Percentiles rank a stretch among this genome's conserved stretches.
phyloP scores from a whole-genome alignment of 2,797 vertebrate species.

The Aselliscus stoliczkanus region DNA sequence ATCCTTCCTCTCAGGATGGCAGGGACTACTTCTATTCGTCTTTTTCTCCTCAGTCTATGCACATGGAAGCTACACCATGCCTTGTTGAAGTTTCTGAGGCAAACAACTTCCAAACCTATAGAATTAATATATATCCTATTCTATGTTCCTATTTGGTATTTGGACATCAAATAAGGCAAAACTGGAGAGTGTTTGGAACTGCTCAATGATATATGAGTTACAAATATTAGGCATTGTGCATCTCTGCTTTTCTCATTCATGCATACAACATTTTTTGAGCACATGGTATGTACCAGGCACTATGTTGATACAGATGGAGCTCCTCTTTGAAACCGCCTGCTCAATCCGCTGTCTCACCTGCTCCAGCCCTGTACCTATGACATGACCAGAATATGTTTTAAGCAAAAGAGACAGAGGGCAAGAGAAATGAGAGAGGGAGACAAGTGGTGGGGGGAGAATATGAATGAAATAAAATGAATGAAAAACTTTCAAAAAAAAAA shows the following conservation, averaged over 20 bases:
- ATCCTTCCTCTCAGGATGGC: background rate
- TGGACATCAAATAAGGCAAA: background rate
- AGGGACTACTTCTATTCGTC: background rate
- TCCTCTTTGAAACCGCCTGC: background rate
- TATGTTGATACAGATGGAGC: background rate
- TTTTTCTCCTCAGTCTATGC: background rate
- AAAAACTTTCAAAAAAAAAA: background rate
- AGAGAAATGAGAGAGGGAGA: background rate
- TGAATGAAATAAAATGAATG: background rate
- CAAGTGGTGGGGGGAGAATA: background rate
- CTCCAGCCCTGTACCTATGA: background rate
- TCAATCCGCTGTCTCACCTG: background rate
- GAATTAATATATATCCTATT: background rate
- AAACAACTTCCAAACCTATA: background rate
- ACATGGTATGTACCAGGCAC: background rate
- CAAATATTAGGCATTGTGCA: background rate
- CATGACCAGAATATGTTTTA: background rate
- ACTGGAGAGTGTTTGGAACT: background rate
- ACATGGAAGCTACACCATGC: background rate
- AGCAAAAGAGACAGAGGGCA: background rate
- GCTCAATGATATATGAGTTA: background rate
- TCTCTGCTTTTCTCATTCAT: background rate
- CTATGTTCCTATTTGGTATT: background rate
- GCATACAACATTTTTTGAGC: background rate
- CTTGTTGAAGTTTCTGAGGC: background rate